Evolutionary conservation across 2,888 invertebrate genomes (phyloP), one percentile per base, ranked within the genome.

Genomic region (Cloeon dipterum): DNA sequence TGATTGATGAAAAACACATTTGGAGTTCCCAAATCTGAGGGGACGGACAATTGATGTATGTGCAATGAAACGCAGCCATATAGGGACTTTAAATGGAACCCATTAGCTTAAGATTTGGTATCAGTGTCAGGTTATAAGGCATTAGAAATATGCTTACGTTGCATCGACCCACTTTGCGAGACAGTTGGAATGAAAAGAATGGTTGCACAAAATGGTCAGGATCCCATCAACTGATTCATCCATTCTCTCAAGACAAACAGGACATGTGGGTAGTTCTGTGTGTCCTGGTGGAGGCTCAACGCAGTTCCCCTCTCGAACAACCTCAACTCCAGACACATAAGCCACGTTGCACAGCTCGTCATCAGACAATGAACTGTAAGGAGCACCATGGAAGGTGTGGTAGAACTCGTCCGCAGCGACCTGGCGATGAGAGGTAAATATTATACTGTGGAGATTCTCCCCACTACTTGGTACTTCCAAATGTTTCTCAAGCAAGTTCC

Each of bases 171-270:
- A 98, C 55, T 96, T 82, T 46, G 83, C 74, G 35, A 98, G 62
- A 58, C 98, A 99, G 50, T 74, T 76, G 8, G 89, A 78, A 59
- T 98, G 98, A 61, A 98, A 99, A 2, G 89, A 79, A 59, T 99
- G 98, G 59, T 96, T 96, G 55, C 98, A 99, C 42, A 96, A 68
- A 52, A 99, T 93, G 20, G 93, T 94, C 45, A 99, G 62, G 42
- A 98, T 85, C 10, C 94, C 93, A 53, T 94, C 91, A 10, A 94
- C 89, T 47, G 91, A 89, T 59, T 99, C 98, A 57, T 98, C 98
- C 94, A 88, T 86, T 41, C 93, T 71, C 59, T 99, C 96, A 37
- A 93, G 57, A 54, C 93, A 94, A 10, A 94, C 93, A 3, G 96
- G 88, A 55, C 98, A 99, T 4, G 83, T 89, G 11, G 98, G 98